phyloP scores from a whole-genome alignment of 35 echinoderm and acorn worm species.

The Amphiura filiformis region DNA sequence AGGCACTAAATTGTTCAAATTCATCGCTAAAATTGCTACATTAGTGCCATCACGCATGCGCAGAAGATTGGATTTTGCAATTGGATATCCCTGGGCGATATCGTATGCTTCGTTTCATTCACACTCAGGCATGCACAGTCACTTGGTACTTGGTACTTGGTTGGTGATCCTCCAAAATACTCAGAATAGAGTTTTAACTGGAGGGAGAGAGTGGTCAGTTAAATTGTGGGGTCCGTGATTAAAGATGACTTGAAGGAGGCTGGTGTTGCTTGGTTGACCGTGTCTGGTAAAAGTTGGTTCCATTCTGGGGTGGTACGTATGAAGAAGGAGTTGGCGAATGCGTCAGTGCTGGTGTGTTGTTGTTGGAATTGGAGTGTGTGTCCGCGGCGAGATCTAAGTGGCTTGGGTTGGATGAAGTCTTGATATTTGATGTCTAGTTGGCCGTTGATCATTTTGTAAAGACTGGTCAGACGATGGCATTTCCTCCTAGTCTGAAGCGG shows the following conservation, averaged over 20 bases:
- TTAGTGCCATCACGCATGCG: too few relatives aligned
- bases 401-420: neutral
- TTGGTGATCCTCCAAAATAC: neutral
- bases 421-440: constrained; percentile 9
- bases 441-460: constrained; percentile 32
- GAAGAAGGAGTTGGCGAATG: neutral
- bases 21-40: too few relatives aligned
- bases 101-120: too few relatives aligned
- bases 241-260: neutral
- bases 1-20: too few relatives aligned
- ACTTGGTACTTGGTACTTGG: neutral
- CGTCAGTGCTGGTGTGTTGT: neutral
- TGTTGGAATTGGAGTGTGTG: neutral
- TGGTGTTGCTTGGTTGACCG: neutral
- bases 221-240: neutral
- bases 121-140: too few relatives aligned
- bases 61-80: too few relatives aligned
- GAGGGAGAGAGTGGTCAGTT: neutral
- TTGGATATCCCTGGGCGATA: too few relatives aligned
- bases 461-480: neutral
- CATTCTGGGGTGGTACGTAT: neutral
- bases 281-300: neutral
- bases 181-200: neutral
- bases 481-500: neutral
- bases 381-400: neutral